A percentile compares a stretch with the other conserved stretches of the same genome.
Conservation (phyloP, 2,113 vertebrate species). For the Mastomys natalensis region DNA sequence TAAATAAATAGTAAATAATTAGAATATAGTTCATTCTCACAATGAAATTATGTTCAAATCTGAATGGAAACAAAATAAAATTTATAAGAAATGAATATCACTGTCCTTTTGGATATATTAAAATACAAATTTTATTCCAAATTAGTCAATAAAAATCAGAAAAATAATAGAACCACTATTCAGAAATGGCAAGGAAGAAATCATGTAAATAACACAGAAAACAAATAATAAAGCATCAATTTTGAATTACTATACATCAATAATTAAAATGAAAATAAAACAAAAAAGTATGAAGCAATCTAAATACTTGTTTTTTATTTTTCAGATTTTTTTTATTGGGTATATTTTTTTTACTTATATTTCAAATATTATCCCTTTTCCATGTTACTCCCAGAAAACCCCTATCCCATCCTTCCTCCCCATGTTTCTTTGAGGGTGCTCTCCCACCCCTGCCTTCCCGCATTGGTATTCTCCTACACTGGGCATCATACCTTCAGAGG, state of each 20-base stretch:
- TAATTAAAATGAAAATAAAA: not conserved
- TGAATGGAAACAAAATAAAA: not conserved
- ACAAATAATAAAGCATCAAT: not conserved
- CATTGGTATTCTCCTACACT: too few relatives aligned
- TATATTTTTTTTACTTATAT: too few relatives aligned
- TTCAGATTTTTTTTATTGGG: too few relatives aligned
- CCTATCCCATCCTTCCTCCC: too few relatives aligned
- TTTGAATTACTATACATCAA: not conserved
- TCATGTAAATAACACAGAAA: not conserved
- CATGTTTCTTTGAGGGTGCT: too few relatives aligned
- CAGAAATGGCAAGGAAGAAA: not conserved
- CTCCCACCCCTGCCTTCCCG: too few relatives aligned
- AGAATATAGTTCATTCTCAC: too few relatives aligned
- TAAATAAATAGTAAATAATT: not conserved
- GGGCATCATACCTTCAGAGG: too few relatives aligned
- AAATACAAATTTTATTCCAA: not conserved
- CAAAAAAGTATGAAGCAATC: not conserved
- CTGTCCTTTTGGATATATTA: not conserved
- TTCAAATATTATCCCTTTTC: too few relatives aligned
- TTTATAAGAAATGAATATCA: not conserved
- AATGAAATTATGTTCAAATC: not conserved
- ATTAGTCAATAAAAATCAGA: not conserved
- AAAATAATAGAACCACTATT: not conserved
- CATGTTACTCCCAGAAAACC: too few relatives aligned
- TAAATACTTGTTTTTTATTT: too few relatives aligned